A percentile compares a stretch with the other conserved stretches of the same genome.
Conservation (phyloP, 1,140 invertebrate species). For the Hypsibius dujardini region DNA sequence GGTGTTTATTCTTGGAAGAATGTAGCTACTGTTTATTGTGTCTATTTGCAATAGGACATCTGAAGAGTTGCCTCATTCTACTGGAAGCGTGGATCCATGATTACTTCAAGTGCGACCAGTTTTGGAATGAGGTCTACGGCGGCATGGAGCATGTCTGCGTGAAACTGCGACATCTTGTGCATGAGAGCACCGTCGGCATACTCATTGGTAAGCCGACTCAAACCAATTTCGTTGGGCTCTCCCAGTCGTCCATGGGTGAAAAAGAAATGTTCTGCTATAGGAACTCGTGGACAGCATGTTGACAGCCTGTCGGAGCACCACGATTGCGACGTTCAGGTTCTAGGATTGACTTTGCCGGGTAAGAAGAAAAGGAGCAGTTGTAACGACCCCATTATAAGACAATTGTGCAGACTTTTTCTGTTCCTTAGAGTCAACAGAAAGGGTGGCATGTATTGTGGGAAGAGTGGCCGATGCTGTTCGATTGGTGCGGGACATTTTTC, state of each 20-base stretch:
- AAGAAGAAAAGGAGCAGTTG: neutral
- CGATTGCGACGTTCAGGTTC: slow-evolving; percentile 9
- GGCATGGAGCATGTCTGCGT: neutral
- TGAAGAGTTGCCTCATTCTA: neutral
- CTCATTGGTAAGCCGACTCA: neutral
- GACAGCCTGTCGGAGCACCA: neutral
- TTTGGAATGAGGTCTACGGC: neutral
- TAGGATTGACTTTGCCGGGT: neutral
- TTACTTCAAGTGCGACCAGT: neutral
- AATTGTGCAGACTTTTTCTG: neutral
- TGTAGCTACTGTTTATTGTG: neutral
- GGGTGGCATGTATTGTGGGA: slow-evolving; percentile 4
- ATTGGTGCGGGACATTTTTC: neutral
- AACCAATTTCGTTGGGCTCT: too few relatives aligned
- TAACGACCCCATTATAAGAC: neutral
- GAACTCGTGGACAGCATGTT: neutral
- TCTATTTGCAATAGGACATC: neutral
- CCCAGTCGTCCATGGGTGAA: too few relatives aligned
- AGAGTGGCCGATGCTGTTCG: neutral
- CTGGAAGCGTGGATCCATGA: neutral
- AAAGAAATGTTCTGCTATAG: too few relatives aligned
- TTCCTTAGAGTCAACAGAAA: slow-evolving; percentile 1
- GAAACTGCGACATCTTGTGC: neutral
- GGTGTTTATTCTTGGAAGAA: neutral
- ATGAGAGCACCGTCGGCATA: neutral